A percentile compares a stretch with the other conserved stretches of the same genome.
Conservation (phyloP, 2,888 invertebrate species). For the Chrysolina haemoptera region DNA sequence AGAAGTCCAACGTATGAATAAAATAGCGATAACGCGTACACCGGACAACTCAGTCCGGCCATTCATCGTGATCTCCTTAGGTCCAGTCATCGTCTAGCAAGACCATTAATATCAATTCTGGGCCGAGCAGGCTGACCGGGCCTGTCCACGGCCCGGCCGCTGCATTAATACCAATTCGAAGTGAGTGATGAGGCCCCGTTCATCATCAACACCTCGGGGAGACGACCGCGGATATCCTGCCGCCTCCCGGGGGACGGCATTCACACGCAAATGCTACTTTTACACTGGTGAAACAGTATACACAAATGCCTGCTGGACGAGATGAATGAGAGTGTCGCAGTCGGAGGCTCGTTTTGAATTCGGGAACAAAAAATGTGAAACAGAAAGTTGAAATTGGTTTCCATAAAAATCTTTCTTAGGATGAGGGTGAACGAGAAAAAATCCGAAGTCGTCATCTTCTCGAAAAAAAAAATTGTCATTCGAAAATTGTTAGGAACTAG, state of each 20-base stretch:
- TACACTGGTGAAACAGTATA: conserved; percentile 6
- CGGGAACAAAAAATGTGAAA: not conserved
- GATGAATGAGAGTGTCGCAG: not conserved
- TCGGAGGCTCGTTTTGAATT: not conserved
- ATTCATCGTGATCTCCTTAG: conserved; percentile 66
- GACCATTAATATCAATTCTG: conserved; percentile 70
- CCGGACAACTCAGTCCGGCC: conserved; percentile 52
- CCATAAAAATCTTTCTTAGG: too few species aligned
- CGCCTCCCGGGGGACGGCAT: conserved; percentile 58
- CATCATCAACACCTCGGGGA: conserved; percentile 69
- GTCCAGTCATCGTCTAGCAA: conserved; percentile 59
- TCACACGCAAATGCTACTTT: conserved; percentile 28
- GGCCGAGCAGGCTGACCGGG: conserved; percentile 64
- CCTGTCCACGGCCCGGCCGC: conserved; percentile 66
- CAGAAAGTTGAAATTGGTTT: too few species aligned
- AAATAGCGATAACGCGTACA: conserved; percentile 67
- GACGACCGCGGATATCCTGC: conserved; percentile 63
- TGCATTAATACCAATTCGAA: conserved; percentile 70
- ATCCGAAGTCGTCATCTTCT: too few species aligned
- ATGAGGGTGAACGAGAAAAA: too few species aligned
- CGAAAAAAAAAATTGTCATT: too few species aligned
- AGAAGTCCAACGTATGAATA: conserved; percentile 61
- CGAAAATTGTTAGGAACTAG: too few species aligned
- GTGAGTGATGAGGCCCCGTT: conserved; percentile 69
- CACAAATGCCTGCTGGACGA: not conserved